Conservation (phyloP, 2,113 vertebrate genomes). For the Chamaetylas fuelleborni region DNA sequence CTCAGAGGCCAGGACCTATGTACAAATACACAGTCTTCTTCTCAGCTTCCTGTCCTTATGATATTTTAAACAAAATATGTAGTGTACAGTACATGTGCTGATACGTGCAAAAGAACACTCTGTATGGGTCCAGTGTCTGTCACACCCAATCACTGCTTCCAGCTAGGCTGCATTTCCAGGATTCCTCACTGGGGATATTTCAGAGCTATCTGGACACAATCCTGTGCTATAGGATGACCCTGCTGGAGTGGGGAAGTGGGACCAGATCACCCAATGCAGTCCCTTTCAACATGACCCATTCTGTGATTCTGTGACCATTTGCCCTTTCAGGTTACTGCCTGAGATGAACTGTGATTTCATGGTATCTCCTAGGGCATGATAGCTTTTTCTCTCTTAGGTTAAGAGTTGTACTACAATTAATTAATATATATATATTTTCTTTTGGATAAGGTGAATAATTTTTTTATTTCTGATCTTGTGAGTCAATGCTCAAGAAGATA, state of each 20-base stretch:
- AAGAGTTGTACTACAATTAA: not conserved
- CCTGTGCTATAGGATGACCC: too few relatives aligned
- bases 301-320: not conserved
- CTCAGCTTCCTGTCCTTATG: not conserved
- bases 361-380: not conserved
- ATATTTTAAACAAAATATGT: not conserved
- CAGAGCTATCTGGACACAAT: not conserved
- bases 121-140: not conserved
- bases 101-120: rapidly evolving
- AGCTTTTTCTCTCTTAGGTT: not conserved
- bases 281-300: not conserved
- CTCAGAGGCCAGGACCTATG: not conserved
- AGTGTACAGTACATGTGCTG: too few relatives aligned
- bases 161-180: not conserved
- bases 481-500: not conserved
- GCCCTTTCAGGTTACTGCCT: not conserved
- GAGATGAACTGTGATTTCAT: not conserved
- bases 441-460: not conserved
- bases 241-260: not conserved
- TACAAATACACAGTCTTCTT: not conserved
- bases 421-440: not conserved
- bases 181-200: not conserved
- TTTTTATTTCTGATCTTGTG: not conserved
- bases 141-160: not conserved
- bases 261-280: not conserved